Percentiles rank a stretch among this genome's conserved stretches.
These are phyloP conservation scores for Ochotona curzoniae DNA, from an alignment of 2,113 vertebrate genomes.

Conservation along the genomic window DNA sequence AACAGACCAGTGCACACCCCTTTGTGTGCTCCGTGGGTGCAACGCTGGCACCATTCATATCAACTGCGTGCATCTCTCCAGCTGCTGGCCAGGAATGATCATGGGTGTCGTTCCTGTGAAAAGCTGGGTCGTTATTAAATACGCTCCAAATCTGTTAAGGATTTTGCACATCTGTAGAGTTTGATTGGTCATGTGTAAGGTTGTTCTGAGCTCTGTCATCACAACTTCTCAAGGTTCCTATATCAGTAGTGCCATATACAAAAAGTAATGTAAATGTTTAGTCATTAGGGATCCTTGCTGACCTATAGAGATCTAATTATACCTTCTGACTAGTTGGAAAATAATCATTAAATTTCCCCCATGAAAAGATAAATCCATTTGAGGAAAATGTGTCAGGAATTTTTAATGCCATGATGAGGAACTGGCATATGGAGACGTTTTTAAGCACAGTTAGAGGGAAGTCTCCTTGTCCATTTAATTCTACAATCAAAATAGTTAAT, in stretches of 20 bases:
- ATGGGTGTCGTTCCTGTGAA: not conserved
- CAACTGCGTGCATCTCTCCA: not conserved
- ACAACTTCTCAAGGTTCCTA: not conserved
- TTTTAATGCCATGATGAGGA: not conserved
- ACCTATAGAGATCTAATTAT: not conserved
- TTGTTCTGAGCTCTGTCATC: not conserved
- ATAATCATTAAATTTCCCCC: not conserved
- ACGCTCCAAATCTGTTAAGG: not conserved
- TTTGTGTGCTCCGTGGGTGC: too few species aligned
- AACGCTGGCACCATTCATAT: not conserved
- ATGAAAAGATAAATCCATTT: not conserved
- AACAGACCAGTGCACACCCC: not conserved
- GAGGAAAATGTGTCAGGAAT: not conserved
- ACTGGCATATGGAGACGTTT: not conserved
- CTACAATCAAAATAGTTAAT: slow-evolving; percentile 2
- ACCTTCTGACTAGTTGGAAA: not conserved
- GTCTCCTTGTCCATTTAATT: not conserved
- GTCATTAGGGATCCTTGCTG: not conserved
- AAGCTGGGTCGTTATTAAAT: not conserved
- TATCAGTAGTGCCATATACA: not conserved
- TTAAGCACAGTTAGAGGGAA: not conserved
- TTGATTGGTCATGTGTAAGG: not conserved
- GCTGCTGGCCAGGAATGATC: not conserved
- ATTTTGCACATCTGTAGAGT: not conserved
- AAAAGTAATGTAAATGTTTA: not conserved